Evolutionary conservation across 2,888 invertebrate species (phyloP).

Genomic region (Erannis defoliaria): DNA sequence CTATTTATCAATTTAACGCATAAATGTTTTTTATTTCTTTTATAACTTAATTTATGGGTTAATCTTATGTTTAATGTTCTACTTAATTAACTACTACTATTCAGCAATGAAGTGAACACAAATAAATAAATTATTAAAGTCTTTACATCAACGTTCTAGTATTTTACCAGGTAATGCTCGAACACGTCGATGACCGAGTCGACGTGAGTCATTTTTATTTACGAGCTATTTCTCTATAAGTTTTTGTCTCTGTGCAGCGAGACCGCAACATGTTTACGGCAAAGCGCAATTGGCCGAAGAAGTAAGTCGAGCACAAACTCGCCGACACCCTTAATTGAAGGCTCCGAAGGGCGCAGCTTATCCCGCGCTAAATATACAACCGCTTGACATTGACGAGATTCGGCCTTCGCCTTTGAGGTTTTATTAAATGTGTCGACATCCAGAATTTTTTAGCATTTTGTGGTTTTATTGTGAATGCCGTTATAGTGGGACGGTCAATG

Average conservation of each 20-base stretch:
- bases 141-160: too few species aligned
- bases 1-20: too few species aligned
- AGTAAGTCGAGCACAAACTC: slow-evolving; percentile 46
- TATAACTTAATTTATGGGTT: too few species aligned
- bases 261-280: slow-evolving; percentile 36
- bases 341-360: slow-evolving; percentile 42
- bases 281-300: slow-evolving; percentile 52
- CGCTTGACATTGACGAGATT: slow-evolving; percentile 31
- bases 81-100: too few species aligned
- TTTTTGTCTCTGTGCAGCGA: background rate
- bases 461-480: slow-evolving; percentile 23
- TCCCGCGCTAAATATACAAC: slow-evolving; percentile 46
- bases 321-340: slow-evolving; percentile 51
- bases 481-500: background rate
- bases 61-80: too few species aligned
- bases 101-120: too few species aligned
- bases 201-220: background rate
- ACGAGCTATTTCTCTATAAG: background rate
- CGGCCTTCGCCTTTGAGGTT: slow-evolving; percentile 22
- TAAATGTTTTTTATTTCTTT: too few species aligned
- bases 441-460: slow-evolving; percentile 15
- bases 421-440: slow-evolving; percentile 18
- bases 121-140: too few species aligned
- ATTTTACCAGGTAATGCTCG: too few species aligned
- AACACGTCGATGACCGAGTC: too few species aligned